Evolutionary conservation across 2,888 invertebrate species (phyloP), one percentile per base, ranked within the genome.

Genomic region (Leucania comma): DNA sequence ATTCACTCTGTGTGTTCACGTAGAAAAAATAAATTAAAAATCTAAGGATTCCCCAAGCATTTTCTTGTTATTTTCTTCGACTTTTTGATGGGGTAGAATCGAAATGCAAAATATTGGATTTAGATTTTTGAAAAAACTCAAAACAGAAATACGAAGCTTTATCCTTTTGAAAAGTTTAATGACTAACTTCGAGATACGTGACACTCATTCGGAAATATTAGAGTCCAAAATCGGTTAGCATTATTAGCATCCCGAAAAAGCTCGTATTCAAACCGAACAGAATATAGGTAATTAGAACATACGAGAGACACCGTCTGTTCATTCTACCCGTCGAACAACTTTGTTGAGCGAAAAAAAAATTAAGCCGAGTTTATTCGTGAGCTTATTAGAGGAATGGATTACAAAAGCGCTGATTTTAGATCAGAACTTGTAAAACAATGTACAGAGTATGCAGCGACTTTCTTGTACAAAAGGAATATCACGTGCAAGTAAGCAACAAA

Each of bases 401-500:
- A 79, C 82, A 81, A 82, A 78, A 71, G 64, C 58, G 26, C 66
- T 68, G 66, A 68, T 73, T 70, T 68, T 68, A 72, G 72, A 79
- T 83, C 77, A 75, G 71, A 83, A 86, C 82, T 81, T 83, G 74
- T 81, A 73, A 78, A 80, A 83, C 83, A 72, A 78, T 58, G 53
- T 68, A 51, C 53, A 46, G 38, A 56, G 60, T 46, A 74, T 68
- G 66, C 71, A 35, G 63, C 48, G 58, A 75, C 48, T 69, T 65
- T 69, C 12, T 42, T 51, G 59, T 72, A 93, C 91, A 93, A 94
- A 93, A 92, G 90, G 89, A 93, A 86, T 91, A 94, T 93, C 95
- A 94, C 95, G 94, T 95, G 95, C 94, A 93, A 93, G 92, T 92
- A 90, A 88, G 90, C 90, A 90, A 95, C 95, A 95, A 95, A 93